phyloP scores from a whole-genome alignment of 2,113 vertebrate genomes.

The Haemorhous mexicanus region DNA sequence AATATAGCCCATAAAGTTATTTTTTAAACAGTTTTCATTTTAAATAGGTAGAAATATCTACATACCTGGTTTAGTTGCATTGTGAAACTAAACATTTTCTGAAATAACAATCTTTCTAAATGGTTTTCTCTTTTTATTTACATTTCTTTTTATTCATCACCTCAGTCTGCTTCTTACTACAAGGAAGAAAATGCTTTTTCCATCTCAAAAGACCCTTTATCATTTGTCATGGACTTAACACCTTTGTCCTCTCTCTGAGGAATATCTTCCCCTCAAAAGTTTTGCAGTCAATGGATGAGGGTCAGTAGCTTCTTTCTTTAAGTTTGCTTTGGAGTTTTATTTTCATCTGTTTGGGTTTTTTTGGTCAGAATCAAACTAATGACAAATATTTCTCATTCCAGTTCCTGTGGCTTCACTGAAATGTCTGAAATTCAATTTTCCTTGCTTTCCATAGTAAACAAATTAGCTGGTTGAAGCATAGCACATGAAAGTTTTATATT shows the following conservation, averaged over 20 bases:
- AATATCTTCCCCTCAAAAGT: background rate
- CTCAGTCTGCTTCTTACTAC: background rate
- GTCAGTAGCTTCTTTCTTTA: background rate
- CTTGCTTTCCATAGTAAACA: background rate
- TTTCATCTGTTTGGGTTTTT: background rate
- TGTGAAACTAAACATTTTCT: background rate
- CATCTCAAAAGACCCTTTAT: background rate
- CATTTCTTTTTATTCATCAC: background rate
- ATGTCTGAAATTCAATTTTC: background rate
- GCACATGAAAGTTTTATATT: background rate
- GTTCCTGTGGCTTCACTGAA: background rate
- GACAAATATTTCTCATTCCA: background rate
- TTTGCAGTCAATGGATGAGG: background rate
- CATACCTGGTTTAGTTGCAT: background rate
- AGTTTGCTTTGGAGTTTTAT: background rate
- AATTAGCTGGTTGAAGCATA: background rate
- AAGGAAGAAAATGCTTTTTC: background rate
- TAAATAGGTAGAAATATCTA: background rate
- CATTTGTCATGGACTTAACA: background rate
- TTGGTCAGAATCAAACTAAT: background rate
- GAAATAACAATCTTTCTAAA: background rate
- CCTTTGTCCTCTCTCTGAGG: background rate
- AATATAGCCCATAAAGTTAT: background rate
- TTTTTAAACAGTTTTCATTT: background rate
- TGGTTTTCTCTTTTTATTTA: background rate